Percentiles rank a stretch among this genome's conserved stretches.
These are phyloP conservation scores for Gambusia yucatana DNA, from an alignment of 2,797 vertebrate genomes.

Conservation along the genomic window DNA sequence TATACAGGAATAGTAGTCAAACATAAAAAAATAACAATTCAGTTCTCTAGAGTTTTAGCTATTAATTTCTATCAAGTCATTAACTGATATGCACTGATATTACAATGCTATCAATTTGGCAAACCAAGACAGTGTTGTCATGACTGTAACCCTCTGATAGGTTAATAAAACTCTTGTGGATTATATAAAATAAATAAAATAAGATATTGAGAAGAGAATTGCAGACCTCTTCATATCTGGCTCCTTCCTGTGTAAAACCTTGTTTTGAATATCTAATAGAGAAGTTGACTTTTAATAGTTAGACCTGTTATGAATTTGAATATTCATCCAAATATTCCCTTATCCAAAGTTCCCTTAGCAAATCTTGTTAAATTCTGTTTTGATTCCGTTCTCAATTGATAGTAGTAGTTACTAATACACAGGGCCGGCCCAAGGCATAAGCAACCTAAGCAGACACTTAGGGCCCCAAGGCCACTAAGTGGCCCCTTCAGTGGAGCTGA, in stretches of 20 bases:
- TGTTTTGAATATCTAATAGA: neutral
- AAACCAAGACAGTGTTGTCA: neutral
- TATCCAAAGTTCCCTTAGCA: neutral
- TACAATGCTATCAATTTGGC: neutral
- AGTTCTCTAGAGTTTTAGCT: neutral
- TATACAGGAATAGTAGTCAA: no score
- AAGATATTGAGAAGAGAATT: neutral
- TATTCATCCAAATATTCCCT: neutral
- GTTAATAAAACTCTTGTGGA: neutral
- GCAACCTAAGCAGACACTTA: no score
- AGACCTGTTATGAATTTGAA: neutral
- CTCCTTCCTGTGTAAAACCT: neutral
- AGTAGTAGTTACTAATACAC: neutral
- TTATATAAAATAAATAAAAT: no score
- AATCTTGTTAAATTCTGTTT: neutral
- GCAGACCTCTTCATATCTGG: neutral
- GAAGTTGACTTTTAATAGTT: neutral
- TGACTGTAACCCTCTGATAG: neutral
- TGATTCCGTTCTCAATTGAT: neutral
- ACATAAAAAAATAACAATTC: no score
- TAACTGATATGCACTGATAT: no score
- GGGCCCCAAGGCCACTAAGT: no score
- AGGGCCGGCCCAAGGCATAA: no score
- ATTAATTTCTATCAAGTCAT: neutral
- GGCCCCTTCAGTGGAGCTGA: no score